Base-by-base conservation (phyloP, 2,797 vertebrate genomes). In the Alexandromys oeconomus region DNA sequence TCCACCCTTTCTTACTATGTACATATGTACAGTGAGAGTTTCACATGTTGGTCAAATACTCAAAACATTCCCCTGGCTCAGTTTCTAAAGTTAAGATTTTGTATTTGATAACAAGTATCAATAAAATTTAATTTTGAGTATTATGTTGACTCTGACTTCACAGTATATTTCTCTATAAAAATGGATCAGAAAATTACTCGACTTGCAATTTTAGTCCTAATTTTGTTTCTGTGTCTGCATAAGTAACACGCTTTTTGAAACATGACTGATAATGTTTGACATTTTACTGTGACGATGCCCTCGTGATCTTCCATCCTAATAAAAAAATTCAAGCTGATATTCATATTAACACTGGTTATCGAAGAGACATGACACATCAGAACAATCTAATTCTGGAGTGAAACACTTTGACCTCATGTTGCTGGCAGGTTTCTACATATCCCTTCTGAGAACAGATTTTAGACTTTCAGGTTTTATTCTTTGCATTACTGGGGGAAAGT, bases 1-100 rank as follows among this genome's bases (percentile, higher is more conserved):
- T 96, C 29, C 8, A 86, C 85, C 34, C 43, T 23, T 17, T 89
- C 5, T 71, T 37, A 19, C 25, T 6, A 57, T 27, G 9, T 80
- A 77, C 8, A 34, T 57, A 13, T 51, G 48, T 76, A 81, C 34
- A 25, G 12, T 37, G 63, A 92, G 65, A 43, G 77, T 94, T 79
- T 93, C 77, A 87, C 3, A 65, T 43, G 54, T 73, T 80, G 40
- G 9, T 91, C 46, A 81, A 1, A 91, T 88, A 54, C 59, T 43
- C 86, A 73, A 40, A 14, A 6, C 21, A 93, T 93, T n/a, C 82
- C 46, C 23, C 37, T n/a, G 74, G n/a, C 17, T 82, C 14, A 93
- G 6, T 88, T 90, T 94, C 13, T 25, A 89, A 96, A 89, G 43
- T 92, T 57, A 96, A 67, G 25, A 85, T 87, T 91, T 87, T 43